Conservation (phyloP, 64 coral and sea anemone species). For the Acropora tenuis region DNA sequence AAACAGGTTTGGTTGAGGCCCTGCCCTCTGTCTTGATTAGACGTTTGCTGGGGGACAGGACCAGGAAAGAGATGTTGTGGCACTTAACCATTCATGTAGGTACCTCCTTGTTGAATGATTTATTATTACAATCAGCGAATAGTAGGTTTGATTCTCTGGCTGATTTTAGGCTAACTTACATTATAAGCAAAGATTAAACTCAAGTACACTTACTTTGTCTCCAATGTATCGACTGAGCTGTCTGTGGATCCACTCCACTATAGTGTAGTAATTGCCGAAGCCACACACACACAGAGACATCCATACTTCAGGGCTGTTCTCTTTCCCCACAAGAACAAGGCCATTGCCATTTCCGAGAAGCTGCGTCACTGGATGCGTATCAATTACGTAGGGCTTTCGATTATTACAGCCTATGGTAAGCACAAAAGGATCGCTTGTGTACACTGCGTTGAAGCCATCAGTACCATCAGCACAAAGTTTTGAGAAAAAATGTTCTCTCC, state of each 20-base stretch:
- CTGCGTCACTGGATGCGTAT: constrained; percentile 45
- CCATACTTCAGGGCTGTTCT: constrained; percentile 35
- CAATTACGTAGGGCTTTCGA: constrained; percentile 23
- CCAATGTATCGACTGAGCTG: constrained; percentile 15
- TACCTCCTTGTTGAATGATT: neutral
- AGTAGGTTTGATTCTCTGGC: neutral
- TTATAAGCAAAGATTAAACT: neutral
- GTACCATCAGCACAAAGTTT: constrained; percentile 22
- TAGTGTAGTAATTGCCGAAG: constrained; percentile 36
- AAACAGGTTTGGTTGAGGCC: neutral
- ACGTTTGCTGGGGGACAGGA: constrained; percentile 1
- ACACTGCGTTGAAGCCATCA: constrained; percentile 1
- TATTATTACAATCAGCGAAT: neutral
- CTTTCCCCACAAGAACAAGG: constrained; percentile 20
- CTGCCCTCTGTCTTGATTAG: neutral
- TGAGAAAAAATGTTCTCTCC: constrained; percentile 20
- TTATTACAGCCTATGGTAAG: constrained; percentile 25
- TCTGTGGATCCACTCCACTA: constrained; percentile 30
- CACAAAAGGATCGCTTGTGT: constrained; percentile 27
- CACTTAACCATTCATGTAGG: neutral
- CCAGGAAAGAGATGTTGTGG: neutral
- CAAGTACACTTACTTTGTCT: neutral
- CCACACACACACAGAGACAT: constrained; percentile 42
- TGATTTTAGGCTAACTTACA: neutral
- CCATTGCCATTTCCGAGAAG: constrained; percentile 24